Evolutionary conservation across 2,113 vertebrate species (phyloP).

Genomic region (Antechinus flavipes): DNA sequence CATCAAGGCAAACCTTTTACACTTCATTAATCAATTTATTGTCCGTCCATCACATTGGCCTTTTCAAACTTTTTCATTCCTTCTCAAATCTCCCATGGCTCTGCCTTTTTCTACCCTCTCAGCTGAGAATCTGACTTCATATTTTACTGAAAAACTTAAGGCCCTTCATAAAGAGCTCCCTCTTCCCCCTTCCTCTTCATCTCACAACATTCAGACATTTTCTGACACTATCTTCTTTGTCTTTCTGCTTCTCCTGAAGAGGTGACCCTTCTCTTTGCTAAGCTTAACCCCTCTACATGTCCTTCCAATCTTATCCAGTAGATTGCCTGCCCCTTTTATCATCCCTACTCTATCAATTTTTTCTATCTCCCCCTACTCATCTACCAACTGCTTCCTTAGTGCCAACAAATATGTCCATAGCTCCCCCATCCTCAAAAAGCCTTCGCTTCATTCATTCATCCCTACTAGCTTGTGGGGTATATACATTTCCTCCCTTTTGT

Average conservation of each 20-base stretch:
- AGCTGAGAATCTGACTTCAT: neutral
- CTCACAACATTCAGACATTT: neutral
- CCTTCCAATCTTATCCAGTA: neutral
- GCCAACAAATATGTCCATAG: neutral
- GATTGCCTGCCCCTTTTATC: neutral
- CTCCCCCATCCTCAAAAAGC: neutral
- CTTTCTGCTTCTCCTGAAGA: neutral
- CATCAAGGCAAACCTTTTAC: neutral
- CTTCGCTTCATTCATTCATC: neutral
- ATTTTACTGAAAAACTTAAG: neutral
- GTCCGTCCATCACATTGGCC: neutral
- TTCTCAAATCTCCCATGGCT: neutral
- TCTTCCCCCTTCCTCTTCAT: neutral
- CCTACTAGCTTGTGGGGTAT: neutral
- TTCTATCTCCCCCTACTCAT: neutral
- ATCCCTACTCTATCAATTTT: neutral
- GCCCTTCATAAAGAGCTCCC: neutral
- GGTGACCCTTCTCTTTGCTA: neutral
- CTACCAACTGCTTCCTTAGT: neutral
- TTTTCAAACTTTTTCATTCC: neutral
- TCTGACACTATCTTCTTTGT: neutral
- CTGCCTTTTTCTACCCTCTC: neutral
- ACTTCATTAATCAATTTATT: neutral
- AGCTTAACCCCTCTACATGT: neutral
- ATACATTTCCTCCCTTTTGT: neutral